These are phyloP conservation scores for Karalla daura DNA, from an alignment of 2,797 vertebrate species.

Conservation along the genomic window DNA sequence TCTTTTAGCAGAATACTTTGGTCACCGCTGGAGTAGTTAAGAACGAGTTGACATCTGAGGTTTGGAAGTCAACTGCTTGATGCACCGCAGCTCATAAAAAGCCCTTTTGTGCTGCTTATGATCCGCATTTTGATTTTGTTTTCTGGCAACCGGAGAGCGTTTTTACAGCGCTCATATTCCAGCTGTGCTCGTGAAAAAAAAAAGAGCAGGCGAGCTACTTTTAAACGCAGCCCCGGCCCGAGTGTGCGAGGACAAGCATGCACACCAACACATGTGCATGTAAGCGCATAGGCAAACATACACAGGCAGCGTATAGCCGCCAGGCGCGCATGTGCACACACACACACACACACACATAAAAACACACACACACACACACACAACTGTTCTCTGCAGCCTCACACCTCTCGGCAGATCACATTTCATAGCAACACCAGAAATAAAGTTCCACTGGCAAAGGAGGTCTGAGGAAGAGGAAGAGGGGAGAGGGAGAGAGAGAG, in stretches of 20 bases:
- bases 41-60: background rate
- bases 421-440: constrained; percentile 71
- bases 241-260: constrained; percentile 13
- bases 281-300: background rate
- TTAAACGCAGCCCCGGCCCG: constrained; percentile 5
- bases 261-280: background rate
- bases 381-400: constrained; percentile 46
- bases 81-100: background rate
- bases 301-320: no score
- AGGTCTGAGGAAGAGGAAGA: constrained; percentile 42
- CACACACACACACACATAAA: background rate
- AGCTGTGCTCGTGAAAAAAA: constrained; percentile 5
- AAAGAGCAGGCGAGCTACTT: constrained; percentile 1
- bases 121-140: background rate
- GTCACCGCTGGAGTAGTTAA: background rate
- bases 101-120: background rate
- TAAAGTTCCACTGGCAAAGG: constrained; percentile 63
- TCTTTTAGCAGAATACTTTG: background rate
- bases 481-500: constrained; percentile 13
- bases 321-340: background rate
- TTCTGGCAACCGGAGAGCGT: background rate
- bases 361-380: constrained; percentile 1
- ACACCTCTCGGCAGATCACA: constrained; percentile 66
- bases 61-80: constrained; percentile 5
- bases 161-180: background rate